These are phyloP conservation scores for Eumerus sabulonum DNA, from an alignment of 2,888 invertebrate genomes.

Conservation along the genomic window DNA sequence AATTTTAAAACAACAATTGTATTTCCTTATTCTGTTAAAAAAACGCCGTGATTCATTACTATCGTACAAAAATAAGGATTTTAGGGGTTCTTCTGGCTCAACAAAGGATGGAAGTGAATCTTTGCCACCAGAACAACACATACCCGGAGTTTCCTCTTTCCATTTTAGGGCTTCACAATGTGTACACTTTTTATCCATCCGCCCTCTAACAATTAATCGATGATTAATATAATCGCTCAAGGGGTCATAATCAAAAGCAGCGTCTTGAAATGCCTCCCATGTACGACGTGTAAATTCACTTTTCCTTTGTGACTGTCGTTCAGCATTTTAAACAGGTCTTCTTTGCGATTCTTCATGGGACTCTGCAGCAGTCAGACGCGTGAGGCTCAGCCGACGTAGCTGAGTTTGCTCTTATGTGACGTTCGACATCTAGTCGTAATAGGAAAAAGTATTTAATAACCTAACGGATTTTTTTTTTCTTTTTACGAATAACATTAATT, in stretches of 20 bases:
- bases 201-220: neutral
- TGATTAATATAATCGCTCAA: conserved; percentile 2
- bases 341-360: conserved; percentile 1
- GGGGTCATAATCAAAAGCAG: neutral
- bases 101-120: too few relatives aligned
- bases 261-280: neutral
- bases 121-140: neutral
- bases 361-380: neutral
- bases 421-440: too few relatives aligned
- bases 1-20: neutral
- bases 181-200: too few relatives aligned
- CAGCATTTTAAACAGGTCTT: neutral
- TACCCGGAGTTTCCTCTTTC: neutral
- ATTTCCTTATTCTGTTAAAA: neutral
- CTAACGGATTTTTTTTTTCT: too few relatives aligned
- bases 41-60: neutral
- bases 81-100: neutral
- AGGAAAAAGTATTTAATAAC: too few relatives aligned
- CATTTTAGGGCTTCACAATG: too few relatives aligned
- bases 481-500: too few relatives aligned
- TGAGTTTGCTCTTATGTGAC: too few relatives aligned
- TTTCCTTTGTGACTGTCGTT: neutral
- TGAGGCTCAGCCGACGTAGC: neutral
- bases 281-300: too few relatives aligned
- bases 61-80: neutral